A percentile compares a stretch with the other conserved stretches of the same genome.
Evolutionary conservation across 2,888 invertebrate genomes (phyloP).

Genomic region (Incurvaria masculella): DNA sequence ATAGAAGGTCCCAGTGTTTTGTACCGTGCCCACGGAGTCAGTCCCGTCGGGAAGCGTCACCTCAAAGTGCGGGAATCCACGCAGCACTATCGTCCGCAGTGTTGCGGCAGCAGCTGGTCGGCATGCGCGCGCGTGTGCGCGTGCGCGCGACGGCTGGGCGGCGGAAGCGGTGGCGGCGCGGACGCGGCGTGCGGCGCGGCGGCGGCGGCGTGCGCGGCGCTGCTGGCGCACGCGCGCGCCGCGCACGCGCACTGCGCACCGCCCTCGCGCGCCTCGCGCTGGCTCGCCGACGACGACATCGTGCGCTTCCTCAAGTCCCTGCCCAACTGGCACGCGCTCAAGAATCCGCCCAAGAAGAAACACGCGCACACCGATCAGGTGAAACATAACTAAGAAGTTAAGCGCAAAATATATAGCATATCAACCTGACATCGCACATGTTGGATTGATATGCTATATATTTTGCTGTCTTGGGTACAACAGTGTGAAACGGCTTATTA

Average conservation of each 20-base stretch:
- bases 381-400: too few relatives aligned
- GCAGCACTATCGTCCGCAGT: too few relatives aligned
- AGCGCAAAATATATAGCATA: background rate
- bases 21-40: too few relatives aligned
- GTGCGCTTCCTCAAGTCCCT: slow-evolving; percentile 82
- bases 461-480: too few relatives aligned
- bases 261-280: slow-evolving; percentile 39
- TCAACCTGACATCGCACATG: too few relatives aligned
- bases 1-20: too few relatives aligned
- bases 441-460: too few relatives aligned
- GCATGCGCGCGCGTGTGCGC: slow-evolving; percentile 6
- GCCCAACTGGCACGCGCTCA: slow-evolving; percentile 29
- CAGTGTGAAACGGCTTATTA: too few relatives aligned
- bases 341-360: background rate
- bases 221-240: slow-evolving; percentile 23
- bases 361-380: background rate
- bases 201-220: slow-evolving; percentile 20
- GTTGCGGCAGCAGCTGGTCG: background rate
- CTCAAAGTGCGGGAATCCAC: too few relatives aligned
- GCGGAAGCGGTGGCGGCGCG: slow-evolving; percentile 23
- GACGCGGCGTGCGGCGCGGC: slow-evolving; percentile 23
- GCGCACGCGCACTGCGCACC: slow-evolving; percentile 16
- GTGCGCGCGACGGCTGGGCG: slow-evolving; percentile 19
- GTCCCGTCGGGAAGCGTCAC: too few relatives aligned
- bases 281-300: slow-evolving; percentile 95